phyloP scores from a whole-genome alignment of 2,797 vertebrate species.

The Notamacropus eugenii region DNA sequence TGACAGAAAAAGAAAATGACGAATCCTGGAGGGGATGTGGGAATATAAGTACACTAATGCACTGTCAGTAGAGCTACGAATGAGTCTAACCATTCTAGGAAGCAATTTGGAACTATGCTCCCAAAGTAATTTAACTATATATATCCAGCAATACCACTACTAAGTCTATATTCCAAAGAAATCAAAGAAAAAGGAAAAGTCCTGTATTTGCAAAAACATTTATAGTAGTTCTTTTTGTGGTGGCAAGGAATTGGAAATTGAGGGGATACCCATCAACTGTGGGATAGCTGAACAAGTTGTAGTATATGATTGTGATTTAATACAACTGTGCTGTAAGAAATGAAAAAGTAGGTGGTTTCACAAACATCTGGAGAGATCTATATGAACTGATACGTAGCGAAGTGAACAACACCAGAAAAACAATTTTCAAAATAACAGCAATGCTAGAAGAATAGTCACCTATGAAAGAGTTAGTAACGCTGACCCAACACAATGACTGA shows the following conservation, averaged over 20 bases:
- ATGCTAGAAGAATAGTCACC: not conserved
- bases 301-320: not conserved
- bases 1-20: not conserved
- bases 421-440: not conserved
- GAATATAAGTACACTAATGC: constrained; percentile 1
- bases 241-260: not conserved
- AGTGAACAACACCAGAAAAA: not conserved
- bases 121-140: not conserved
- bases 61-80: not conserved
- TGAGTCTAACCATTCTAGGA: not conserved
- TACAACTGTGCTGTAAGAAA: not conserved
- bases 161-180: not conserved
- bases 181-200: not conserved
- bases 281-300: not conserved
- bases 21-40: not conserved
- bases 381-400: not conserved
- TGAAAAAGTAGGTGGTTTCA: not conserved
- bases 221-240: not conserved
- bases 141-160: not conserved
- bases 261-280: not conserved
- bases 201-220: not conserved
- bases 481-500: not conserved
- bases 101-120: not conserved
- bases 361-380: not conserved
- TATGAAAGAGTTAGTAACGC: not conserved